Evolutionary conservation across 2,888 invertebrate genomes (phyloP), one percentile per base, ranked within the genome.

Genomic region (Leucophenga montana): DNA sequence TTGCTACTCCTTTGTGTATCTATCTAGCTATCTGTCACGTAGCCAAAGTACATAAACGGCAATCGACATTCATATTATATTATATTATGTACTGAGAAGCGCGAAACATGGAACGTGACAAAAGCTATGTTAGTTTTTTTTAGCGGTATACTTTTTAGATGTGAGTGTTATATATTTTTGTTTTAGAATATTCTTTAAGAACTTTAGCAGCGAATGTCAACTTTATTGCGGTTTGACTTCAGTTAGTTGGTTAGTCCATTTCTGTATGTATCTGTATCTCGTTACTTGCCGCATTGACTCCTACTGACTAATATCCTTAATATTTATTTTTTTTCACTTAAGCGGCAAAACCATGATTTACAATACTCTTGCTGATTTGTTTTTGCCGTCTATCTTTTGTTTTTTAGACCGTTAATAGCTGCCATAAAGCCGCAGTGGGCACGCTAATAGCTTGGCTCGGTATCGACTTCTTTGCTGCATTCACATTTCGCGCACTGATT

Each of bases 201-300:
- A 39, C 9, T 39, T 50, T 18, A 16, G 27, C 50, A 16, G 9
- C 31, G 66, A n/a, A 33, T 76, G 80, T 79, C 78, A 78, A 78
- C 77, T 85, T 83, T 83, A 83, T 85, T 83, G 83, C 84, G 83
- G 85, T 83, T 83, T 83, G 85, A 84, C 84, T 82, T 78, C 77
- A 73, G 72, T 71, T 73, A n/a, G 33, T 50, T 68, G 71, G 57
- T 66, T 70, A 69, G 66, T 66, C 68, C 65, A 59, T 22, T 46
- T 16, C 1, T 46, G 27, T 39, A 39, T 39, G 8, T 39, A 39
- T 3, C 11, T 39, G 39, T 39, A 39, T 39, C 39, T 39, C 3
- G 39, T 5, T 39, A 39, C 39, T 5, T 39, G 39, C 50, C 18
- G 16, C 50, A 16, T 50, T 50, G 14, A 31, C 61, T 16, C 1